Percentiles rank a stretch among this genome's conserved stretches.
phyloP scores from a whole-genome alignment of 2,888 invertebrate genomes.

The Epirrita christyi region DNA sequence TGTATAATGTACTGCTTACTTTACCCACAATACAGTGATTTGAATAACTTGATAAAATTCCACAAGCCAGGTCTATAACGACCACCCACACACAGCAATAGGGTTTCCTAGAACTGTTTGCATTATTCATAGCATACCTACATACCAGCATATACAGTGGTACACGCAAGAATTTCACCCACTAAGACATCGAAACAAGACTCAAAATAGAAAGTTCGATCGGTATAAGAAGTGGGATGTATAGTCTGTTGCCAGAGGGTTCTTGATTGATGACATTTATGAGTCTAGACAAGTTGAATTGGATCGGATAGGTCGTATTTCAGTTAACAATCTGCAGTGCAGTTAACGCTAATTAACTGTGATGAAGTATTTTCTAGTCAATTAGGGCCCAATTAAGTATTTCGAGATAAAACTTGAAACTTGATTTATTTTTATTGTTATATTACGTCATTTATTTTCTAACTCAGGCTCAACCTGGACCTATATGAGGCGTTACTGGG shows the following conservation, averaged over 20 bases:
- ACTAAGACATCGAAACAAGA: neutral
- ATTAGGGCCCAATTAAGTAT: too few species aligned
- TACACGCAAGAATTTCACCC: neutral
- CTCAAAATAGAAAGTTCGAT: neutral
- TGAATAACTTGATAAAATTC: constrained; percentile 16
- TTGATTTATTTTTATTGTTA: too few species aligned
- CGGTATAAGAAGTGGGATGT: neutral
- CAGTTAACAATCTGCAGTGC: neutral
- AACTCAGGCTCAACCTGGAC: too few species aligned
- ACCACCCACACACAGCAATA: neutral
- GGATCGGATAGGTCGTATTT: neutral
- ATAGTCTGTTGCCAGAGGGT: too few species aligned
- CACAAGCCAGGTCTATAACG: constrained; percentile 5
- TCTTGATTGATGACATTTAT: constrained; percentile 1
- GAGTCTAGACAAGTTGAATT: constrained; percentile 3
- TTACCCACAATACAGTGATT: constrained; percentile 11
- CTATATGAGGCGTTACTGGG: too few species aligned
- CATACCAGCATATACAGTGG: neutral
- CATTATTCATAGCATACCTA: constrained; percentile 34
- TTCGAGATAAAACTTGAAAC: too few species aligned
- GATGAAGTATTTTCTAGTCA: neutral
- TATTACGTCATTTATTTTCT: too few species aligned
- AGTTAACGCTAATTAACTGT: neutral
- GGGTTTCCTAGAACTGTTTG: constrained; percentile 25
- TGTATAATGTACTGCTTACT: neutral